Conservation (phyloP, 2,797 vertebrate species). For the Nasua narica region DNA sequence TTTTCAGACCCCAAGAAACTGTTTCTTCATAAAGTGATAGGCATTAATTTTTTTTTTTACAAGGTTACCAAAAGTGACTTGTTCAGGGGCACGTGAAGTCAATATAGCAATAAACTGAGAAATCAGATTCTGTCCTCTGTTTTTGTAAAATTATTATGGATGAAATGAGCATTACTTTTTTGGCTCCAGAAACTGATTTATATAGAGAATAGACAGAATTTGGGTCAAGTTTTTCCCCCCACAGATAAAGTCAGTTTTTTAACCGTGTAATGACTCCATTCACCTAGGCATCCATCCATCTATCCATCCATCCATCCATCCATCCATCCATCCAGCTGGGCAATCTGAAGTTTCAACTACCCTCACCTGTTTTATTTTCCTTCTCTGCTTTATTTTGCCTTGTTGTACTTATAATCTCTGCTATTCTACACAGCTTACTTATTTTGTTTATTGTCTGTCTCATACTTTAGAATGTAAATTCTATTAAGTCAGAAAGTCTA, state of each 20-base stretch:
- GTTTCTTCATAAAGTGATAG: not conserved
- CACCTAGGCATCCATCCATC: not conserved
- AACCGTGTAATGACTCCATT: not conserved
- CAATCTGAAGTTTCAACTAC: not conserved
- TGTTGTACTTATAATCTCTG: not conserved
- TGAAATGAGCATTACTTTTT: not conserved
- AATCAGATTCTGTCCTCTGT: not conserved
- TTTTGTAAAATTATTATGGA: not conserved
- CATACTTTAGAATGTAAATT: conserved; percentile 9
- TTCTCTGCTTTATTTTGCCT: not conserved
- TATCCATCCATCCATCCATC: too few species aligned
- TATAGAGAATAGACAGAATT: not conserved
- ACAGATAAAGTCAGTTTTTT: not conserved
- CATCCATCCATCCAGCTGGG: not conserved
- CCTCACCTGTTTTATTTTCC: not conserved
- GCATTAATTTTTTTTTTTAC: not conserved
- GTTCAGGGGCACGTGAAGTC: not conserved
- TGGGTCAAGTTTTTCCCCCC: not conserved
- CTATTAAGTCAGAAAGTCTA: not conserved
- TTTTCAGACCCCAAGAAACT: not conserved
- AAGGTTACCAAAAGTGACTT: not conserved
- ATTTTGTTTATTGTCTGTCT: not conserved
- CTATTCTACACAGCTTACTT: not conserved
- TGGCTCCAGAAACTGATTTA: not conserved
- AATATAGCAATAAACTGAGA: not conserved